Base-by-base conservation (phyloP, 92 coral and sea anemone genomes). In the Ricordea florida region DNA sequence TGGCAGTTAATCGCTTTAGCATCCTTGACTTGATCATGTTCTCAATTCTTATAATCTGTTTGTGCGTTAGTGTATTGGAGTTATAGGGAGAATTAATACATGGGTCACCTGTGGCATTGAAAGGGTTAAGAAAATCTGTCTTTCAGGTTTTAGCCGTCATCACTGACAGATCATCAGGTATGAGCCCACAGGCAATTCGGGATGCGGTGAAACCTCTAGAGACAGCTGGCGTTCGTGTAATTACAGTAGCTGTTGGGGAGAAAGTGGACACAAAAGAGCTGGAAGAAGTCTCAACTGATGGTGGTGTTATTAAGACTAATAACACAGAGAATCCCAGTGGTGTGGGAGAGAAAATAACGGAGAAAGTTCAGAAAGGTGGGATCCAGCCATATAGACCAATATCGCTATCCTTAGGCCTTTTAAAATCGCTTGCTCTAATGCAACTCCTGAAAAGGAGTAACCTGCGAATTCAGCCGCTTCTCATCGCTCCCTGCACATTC, bases 221-320 rank as follows among this genome's bases (percentile, higher is more conserved):
- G 22, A 68, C 84, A 32, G 74, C 63, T 26, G 79, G 88, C 13
- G 72, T 92, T 25, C 78, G 66, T 62, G 84, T 92, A 31, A 89
- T 92, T 25, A 89, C 97, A 18, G 97, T 92, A 36, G 89, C 93
- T 52, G 76, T 92, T 43, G 89, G 93, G 29, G 69, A 74, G 58
- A 78, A 82, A 43, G 94, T 75, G 34, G 76, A 79, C 45, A 33
- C 42, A 9, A 48, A 48, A 6, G 83, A 88, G 72, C 10, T 65
- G 34, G 62, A 66, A 56, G 36, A 70, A 9, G 50, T 62, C 26
- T 21, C 72, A 2, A 52, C 86, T 22, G 59, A 66, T 15, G 85
- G 66, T 4, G 57, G 83, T 5, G 75, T 78, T 41, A 77, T 88
- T 36, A 78, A 46, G 17, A 75, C 82, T 14, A 79, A 79, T 22